A percentile compares a stretch with the other conserved stretches of the same genome.
phyloP scores from a whole-genome alignment of 1,140 invertebrate genomes.

The Doryteuthis pealeii region DNA sequence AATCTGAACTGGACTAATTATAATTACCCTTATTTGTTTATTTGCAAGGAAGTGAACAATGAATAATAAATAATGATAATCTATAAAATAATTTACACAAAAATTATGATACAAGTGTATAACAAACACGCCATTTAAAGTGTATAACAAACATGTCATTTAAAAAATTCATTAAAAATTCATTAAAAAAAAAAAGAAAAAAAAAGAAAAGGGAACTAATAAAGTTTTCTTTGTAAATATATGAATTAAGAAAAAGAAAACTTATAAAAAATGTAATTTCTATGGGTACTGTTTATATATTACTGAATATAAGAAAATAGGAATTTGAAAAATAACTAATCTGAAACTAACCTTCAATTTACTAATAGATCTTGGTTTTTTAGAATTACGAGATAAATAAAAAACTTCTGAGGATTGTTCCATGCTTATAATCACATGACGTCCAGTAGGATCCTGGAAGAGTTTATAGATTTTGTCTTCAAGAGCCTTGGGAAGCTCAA shows the following conservation, averaged over 20 bases:
- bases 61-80: no score
- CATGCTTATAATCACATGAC: constrained; percentile 80
- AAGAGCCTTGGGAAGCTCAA: constrained; percentile 49
- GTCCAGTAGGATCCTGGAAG: constrained; percentile 84
- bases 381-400: constrained; percentile 72
- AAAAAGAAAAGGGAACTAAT: neutral
- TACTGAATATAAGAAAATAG: no score
- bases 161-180: no score
- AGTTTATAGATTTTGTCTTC: constrained; percentile 69
- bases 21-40: no score
- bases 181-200: neutral
- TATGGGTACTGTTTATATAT: no score
- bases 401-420: constrained; percentile 71
- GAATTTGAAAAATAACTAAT: no score
- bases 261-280: no score
- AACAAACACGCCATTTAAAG: neutral
- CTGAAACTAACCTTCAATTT: constrained; percentile 56
- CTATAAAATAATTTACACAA: no score
- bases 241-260: no score
- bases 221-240: neutral
- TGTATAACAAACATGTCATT: no score
- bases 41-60: no score
- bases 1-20: no score
- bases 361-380: constrained; percentile 67
- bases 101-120: constrained; percentile 9